These are phyloP conservation scores for Caenorhabditis sp. DNA, from an alignment of 2,888 invertebrate species.

Conservation along the genomic window DNA sequence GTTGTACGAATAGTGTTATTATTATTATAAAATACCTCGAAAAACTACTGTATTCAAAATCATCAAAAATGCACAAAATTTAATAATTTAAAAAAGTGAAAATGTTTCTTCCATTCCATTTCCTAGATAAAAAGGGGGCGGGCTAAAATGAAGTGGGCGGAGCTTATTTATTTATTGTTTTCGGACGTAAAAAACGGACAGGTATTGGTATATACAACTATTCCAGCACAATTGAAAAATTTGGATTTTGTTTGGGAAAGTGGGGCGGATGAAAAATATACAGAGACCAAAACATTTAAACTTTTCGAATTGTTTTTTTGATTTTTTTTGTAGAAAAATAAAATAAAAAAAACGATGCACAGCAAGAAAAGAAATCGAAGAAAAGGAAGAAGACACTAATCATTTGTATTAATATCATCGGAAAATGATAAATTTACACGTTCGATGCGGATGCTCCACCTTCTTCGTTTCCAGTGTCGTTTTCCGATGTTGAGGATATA, in stretches of 20 bases:
- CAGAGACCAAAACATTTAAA: not conserved
- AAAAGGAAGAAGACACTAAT: not conserved
- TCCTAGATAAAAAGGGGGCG: too few species aligned
- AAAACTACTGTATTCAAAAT: too few species aligned
- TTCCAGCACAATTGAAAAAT: not conserved
- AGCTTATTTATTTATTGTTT: not conserved
- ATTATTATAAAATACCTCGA: too few species aligned
- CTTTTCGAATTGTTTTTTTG: too few species aligned
- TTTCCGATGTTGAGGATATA: not conserved
- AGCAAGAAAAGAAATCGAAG: too few species aligned
- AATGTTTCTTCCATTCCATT: not conserved
- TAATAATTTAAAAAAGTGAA: too few species aligned
- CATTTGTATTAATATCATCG: not conserved
- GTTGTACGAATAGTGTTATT: too few species aligned
- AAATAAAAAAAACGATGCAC: not conserved
- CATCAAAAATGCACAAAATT: too few species aligned
- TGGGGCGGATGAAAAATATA: not conserved
- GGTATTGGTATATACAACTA: not conserved
- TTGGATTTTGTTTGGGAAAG: not conserved
- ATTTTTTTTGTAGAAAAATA: not conserved
- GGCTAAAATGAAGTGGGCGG: not conserved
- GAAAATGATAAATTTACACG: conserved; percentile 16
- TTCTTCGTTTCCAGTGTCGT: conserved; percentile 15
- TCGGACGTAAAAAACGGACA: not conserved
- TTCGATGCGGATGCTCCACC: conserved; percentile 32